Evolutionary conservation across 2,113 vertebrate species (phyloP), one percentile per base, ranked within the genome.

Genomic region (Rhombomys opimus): DNA sequence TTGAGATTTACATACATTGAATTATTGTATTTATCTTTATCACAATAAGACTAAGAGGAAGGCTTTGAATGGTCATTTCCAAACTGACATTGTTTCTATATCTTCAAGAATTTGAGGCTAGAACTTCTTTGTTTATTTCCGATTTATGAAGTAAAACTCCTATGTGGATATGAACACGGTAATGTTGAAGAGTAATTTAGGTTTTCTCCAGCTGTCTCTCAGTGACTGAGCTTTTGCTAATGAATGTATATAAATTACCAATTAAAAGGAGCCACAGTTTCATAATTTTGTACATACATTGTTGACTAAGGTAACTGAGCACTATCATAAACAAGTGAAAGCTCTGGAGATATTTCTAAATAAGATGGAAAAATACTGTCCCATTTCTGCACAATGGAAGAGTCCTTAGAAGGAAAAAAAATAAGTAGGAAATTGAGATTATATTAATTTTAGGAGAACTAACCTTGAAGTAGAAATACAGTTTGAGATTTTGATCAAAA

Each of bases 31-130:
- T 97, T 96, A 95, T 95, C 67, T 93, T 96, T 61, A 14, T 91
- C 75, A 50, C 91, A 38, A 32, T 46, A 77, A 20, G 57, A 87
- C 63, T 88, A 94, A 92, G 84, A 93, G 5, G n/a, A 87, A 87
- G 57, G n/a, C 89, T 96, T 95, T 96, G 90, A 97, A 92, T 50
- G 78, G 14, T 93, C 88, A 95, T 92, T 46, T 87, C n/a, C 27
- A 92, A 91, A 65, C 65, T 78, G 63, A n/a, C 63, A 75, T 95
- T 23, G 87, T 82, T 86, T 89, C 70, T 94, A 92, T 10, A 50
- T 82, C 50, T 95, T 89, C 84, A 72, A 18, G 93, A 91, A 96
- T 77, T 63, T 65, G 15, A 41, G 59, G 63, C n/a, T 7, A 91
- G 73, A 75, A 22, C 35, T 72, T 97, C 30, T 90, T 95, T 95